Conservation (phyloP, 2,888 invertebrate genomes). For the Dysmachus trigonus region DNA sequence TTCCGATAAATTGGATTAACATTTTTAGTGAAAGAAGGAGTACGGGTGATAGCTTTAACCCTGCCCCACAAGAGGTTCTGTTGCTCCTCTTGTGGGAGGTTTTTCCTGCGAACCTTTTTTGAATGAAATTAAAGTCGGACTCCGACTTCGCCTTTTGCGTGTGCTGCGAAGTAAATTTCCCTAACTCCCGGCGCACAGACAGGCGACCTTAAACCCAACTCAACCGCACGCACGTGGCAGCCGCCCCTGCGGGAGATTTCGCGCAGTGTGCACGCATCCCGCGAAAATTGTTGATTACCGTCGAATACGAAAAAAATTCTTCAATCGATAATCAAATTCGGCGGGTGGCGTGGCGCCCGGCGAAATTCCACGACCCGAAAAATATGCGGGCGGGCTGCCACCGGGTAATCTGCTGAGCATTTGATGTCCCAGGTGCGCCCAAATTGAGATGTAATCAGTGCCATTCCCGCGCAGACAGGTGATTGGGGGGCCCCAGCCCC, state of each 20-base stretch:
- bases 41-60: background rate
- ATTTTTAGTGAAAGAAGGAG: background rate
- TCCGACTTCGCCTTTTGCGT: background rate
- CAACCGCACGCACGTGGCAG: background rate
- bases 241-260: background rate
- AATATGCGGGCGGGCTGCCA: background rate
- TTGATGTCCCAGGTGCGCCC: background rate
- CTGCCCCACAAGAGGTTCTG: background rate
- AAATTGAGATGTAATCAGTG: slow-evolving; percentile 18
- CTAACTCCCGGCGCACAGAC: background rate
- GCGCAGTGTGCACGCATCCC: background rate
- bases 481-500: background rate
- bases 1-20: background rate
- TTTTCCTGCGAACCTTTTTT: background rate
- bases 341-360: background rate
- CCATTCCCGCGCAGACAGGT: background rate
- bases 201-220: background rate
- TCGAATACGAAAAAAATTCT: slow-evolving; percentile 5
- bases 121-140: background rate
- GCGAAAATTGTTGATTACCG: background rate
- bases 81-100: background rate
- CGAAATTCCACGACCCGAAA: background rate
- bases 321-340: slow-evolving; percentile 24
- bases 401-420: background rate
- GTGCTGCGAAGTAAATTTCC: background rate